phyloP scores from a whole-genome alignment of 2,113 vertebrate genomes.

The Caranx ignobilis region DNA sequence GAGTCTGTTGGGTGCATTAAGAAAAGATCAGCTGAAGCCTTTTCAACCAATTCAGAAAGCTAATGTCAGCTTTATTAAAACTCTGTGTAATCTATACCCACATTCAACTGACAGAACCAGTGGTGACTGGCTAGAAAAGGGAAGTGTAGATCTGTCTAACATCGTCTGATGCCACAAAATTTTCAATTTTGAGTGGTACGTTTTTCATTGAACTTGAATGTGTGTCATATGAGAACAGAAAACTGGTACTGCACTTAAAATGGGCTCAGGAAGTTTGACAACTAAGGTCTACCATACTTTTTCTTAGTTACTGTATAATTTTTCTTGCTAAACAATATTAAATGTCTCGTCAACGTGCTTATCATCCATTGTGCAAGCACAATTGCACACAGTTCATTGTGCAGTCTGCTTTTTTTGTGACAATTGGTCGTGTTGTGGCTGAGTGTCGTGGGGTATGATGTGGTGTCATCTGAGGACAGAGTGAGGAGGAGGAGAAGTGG shows the following conservation, averaged over 20 bases:
- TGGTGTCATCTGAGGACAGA: slow-evolving; percentile 63
- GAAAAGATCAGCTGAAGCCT: background rate
- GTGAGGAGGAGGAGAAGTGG: slow-evolving; percentile 44
- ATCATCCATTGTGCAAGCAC: slow-evolving; percentile 4
- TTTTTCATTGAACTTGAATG: background rate
- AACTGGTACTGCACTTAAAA: background rate
- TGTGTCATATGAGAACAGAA: background rate
- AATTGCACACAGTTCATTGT: slow-evolving; percentile 5
- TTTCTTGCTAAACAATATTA: background rate
- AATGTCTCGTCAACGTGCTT: background rate
- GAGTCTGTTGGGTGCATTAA: too few species aligned
- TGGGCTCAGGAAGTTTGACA: too few species aligned
- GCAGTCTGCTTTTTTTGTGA: slow-evolving; percentile 14
- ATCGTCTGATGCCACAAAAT: background rate
- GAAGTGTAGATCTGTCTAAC: background rate
- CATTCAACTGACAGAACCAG: background rate
- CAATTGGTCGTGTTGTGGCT: slow-evolving; percentile 40
- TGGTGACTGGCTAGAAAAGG: background rate
- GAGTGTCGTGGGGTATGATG: slow-evolving; percentile 38
- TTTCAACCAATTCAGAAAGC: too few species aligned
- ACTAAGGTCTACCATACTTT: background rate
- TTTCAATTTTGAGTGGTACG: too few species aligned
- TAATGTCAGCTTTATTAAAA: background rate
- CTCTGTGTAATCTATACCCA: background rate
- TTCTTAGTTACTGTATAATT: background rate